A percentile compares a stretch with the other conserved stretches of the same genome.
Conservation (phyloP, 2,113 vertebrate genomes). For the Chaetorhynchus papuensis region DNA sequence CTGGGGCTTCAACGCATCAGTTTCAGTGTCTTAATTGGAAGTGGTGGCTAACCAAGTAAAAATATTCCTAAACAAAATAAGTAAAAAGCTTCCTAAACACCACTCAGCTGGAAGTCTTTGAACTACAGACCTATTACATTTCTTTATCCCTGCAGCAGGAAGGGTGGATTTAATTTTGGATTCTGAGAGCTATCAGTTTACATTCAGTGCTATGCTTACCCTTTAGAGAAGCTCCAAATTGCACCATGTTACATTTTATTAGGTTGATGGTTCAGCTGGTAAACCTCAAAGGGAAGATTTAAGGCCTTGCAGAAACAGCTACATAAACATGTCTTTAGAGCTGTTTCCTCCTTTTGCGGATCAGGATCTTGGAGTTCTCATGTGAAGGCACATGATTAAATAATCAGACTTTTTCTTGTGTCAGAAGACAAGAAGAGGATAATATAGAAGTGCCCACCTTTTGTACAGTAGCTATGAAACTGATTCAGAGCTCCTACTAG, state of each 20-base stretch:
- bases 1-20: not conserved
- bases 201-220: not conserved
- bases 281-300: not conserved
- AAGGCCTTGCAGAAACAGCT: not conserved
- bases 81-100: not conserved
- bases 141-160: not conserved
- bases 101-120: not conserved
- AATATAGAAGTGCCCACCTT: not conserved
- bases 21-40: not conserved
- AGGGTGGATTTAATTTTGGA: not conserved
- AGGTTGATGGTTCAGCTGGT: not conserved
- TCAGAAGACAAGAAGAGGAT: not conserved
- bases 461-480: not conserved
- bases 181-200: not conserved
- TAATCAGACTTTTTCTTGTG: not conserved
- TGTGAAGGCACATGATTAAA: not conserved
- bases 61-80: not conserved
- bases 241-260: not conserved
- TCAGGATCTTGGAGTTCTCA: not conserved
- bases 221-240: not conserved
- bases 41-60: not conserved
- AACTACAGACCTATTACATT: not conserved
- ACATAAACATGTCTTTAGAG: not conserved
- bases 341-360: not conserved
- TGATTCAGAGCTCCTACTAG: not conserved